A percentile compares a stretch with the other conserved stretches of the same genome.
Conservation (phyloP, 2,888 invertebrate species). For the Lepetodrilus schrolli region DNA sequence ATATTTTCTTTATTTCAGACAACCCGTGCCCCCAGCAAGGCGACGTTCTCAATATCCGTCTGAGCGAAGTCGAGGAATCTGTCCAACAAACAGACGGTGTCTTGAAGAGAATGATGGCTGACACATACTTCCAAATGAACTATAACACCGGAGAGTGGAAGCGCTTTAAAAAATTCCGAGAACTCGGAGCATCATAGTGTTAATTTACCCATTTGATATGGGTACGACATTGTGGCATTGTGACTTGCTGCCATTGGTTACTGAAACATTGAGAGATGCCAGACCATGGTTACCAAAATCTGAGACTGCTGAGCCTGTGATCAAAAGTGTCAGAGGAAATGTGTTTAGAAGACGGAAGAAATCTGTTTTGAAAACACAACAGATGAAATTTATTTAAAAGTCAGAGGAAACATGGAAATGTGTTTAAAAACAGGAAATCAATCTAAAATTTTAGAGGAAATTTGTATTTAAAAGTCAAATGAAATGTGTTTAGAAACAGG, state of each 20-base stretch:
- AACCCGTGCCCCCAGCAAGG: slow-evolving; percentile 98
- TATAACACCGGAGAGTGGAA: slow-evolving; percentile 99
- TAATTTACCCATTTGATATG: slow-evolving; percentile 1
- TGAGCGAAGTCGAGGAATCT: slow-evolving; percentile 92
- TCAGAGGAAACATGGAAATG: too few relatives aligned
- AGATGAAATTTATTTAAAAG: too few relatives aligned
- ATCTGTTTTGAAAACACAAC: neutral
- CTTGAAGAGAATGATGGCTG: slow-evolving; percentile 85
- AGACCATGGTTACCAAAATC: neutral
- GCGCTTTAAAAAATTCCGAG: slow-evolving; percentile 87
- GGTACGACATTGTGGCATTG: too few relatives aligned
- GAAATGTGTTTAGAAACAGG: too few relatives aligned
- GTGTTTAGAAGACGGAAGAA: neutral
- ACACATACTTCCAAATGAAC: slow-evolving; percentile 98
- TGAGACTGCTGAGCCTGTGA: neutral
- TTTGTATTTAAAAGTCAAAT: too few relatives aligned
- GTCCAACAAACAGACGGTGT: slow-evolving; percentile 88
- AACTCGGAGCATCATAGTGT: slow-evolving; percentile 47
- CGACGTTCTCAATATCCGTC: slow-evolving; percentile 95
- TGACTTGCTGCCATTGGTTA: too few relatives aligned
- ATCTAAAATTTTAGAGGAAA: too few relatives aligned
- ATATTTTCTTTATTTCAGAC: slow-evolving; percentile 79
- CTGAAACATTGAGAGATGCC: too few relatives aligned
- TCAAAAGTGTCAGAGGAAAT: neutral
- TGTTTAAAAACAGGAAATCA: too few relatives aligned